Base-by-base conservation (phyloP, 1,140 invertebrate genomes). In the Uloborus diversus region DNA sequence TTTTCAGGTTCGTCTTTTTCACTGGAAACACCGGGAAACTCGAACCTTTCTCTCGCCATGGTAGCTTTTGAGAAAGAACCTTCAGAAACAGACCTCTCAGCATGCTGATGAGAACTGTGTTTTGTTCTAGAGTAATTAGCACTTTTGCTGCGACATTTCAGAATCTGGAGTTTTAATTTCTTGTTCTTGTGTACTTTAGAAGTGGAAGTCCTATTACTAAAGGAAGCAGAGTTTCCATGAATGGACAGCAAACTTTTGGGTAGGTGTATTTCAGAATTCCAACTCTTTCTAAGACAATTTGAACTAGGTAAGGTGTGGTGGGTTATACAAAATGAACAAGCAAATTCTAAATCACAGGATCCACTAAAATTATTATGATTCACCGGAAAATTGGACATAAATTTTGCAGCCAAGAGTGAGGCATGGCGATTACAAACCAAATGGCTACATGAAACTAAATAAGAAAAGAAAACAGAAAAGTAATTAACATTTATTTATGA, bases 1-100 rank as follows among this genome's bases (percentile, higher is more conserved):
- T 56, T 78, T 30, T 78, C 47, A 4, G 66, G 23, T n/a, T 78
- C 62, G 5, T 78, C 66, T 5, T 20, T 56, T 57, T 78, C 73
- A 20, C n/a, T n/a, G n/a, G n/a, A n/a, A n/a, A n/a, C n/a, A n/a
- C n/a, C n/a, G n/a, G n/a, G n/a, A n/a, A n/a, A n/a, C n/a, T n/a
- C n/a, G n/a, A n/a, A n/a, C n/a, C n/a, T n/a, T n/a, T n/a, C n/a
- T n/a, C n/a, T n/a, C n/a, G n/a, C n/a, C n/a, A n/a, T n/a, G n/a
- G n/a, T n/a, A n/a, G 13, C 5, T 28, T 59, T 61, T 71, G 28
- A 30, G 25, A 0, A 37, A 23, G 7, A 35, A 17, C 27, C 9
- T 23, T 28, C 9, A 35, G 20, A 35, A 57, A 23, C 28, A 33
- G 49, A 47, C 7, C 20, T 9, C 37, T 37, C 30, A 25, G 20